Conservation (phyloP, 2,888 invertebrate species). For the Alloplasta piceator region DNA sequence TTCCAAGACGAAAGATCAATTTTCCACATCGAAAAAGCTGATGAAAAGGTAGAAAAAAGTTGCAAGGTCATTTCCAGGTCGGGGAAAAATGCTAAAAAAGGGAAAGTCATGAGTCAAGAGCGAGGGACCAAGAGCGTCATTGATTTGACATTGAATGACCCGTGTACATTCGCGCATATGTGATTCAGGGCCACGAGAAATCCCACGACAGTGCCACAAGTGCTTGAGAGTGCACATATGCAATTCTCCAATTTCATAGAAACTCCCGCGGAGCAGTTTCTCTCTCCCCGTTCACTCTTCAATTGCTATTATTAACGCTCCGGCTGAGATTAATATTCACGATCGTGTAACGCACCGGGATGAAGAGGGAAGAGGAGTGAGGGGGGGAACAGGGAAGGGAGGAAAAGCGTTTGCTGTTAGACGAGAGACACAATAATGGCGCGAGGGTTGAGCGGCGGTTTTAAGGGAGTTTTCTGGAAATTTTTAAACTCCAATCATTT, state of each 20-base stretch:
- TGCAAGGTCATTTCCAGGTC: too few species aligned
- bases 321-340: constrained; percentile 53
- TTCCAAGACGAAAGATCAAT: too few species aligned
- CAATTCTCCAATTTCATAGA: constrained; percentile 50
- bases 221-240: constrained; percentile 31
- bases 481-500: too few species aligned
- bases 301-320: constrained; percentile 61
- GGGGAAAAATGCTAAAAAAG: too few species aligned
- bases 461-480: too few species aligned
- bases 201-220: constrained; percentile 54
- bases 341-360: constrained; percentile 48
- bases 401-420: background rate
- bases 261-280: constrained; percentile 30
- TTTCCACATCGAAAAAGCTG: too few species aligned
- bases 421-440: too few species aligned
- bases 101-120: too few species aligned
- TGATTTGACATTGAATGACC: too few species aligned
- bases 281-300: constrained; percentile 3
- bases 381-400: constrained; percentile 39
- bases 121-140: too few species aligned
- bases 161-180: background rate
- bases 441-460: too few species aligned
- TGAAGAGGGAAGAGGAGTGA: constrained; percentile 64
- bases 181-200: constrained; percentile 40
- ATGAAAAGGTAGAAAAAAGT: too few species aligned